These are phyloP conservation scores for Drosophila eohydei DNA, from an alignment of 2,888 invertebrate genomes.

Conservation along the genomic window DNA sequence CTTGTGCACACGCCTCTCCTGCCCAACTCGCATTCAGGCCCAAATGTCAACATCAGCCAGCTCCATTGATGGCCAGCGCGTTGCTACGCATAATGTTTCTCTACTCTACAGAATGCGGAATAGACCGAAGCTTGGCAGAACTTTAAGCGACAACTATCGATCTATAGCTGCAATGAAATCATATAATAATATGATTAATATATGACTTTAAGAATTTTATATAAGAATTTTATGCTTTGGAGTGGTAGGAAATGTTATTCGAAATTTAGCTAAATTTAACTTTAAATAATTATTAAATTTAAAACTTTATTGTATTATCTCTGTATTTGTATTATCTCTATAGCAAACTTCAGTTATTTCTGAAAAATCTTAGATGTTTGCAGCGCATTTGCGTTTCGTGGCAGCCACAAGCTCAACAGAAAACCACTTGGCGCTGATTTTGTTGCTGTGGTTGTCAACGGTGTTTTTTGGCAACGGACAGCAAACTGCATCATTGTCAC, in stretches of 20 bases:
- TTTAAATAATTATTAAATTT: no score
- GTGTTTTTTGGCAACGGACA: constrained; percentile 28
- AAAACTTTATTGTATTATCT: no score
- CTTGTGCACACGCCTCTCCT: constrained; percentile 38
- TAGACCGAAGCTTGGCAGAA: not conserved
- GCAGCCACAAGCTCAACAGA: not conserved
- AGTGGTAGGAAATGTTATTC: no score
- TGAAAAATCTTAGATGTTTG: not conserved
- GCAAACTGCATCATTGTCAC: constrained; percentile 72
- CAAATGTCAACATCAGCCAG: constrained; percentile 49
- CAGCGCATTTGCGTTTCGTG: constrained; percentile 43
- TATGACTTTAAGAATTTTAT: not conserved
- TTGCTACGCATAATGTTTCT: constrained; percentile 67
- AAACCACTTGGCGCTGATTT: constrained; percentile 36
- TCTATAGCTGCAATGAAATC: not conserved
- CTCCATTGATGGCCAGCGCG: constrained; percentile 28
- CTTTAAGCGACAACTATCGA: no score
- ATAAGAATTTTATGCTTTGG: not conserved
- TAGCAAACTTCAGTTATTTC: no score
- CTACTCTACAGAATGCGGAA: not conserved
- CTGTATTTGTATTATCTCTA: no score
- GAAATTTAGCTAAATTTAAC: no score
- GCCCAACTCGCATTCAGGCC: constrained; percentile 23
- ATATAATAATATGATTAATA: not conserved
- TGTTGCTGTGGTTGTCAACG: constrained; percentile 35